Evolutionary conservation across 2,113 vertebrate species (phyloP).

Genomic region (Holacanthus passer): DNA sequence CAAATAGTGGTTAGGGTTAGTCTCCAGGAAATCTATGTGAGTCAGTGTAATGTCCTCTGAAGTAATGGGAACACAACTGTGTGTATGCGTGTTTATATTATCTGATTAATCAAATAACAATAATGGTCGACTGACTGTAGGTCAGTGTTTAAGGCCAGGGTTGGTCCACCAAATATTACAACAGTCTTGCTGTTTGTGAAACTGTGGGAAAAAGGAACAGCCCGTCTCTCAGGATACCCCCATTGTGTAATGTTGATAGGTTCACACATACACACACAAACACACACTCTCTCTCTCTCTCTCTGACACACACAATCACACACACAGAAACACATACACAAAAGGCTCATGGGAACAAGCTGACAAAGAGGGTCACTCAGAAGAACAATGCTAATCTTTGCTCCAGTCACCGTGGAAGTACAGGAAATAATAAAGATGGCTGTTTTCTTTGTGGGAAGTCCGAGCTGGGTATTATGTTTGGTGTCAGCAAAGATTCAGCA

Average conservation of each 20-base stretch:
- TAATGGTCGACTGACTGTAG: slow-evolving; percentile 31
- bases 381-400: slow-evolving; percentile 75
- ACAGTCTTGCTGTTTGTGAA: slow-evolving; percentile 45
- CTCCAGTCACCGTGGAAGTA: slow-evolving; percentile 55
- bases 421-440: slow-evolving; percentile 75
- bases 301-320: slow-evolving; percentile 4
- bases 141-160: slow-evolving; percentile 42
- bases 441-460: slow-evolving; percentile 58
- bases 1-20: too few species aligned
- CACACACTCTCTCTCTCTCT: slow-evolving; percentile 42
- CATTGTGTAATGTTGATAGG: slow-evolving; percentile 72
- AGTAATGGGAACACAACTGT: too few species aligned
- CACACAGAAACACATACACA: slow-evolving; percentile 31
- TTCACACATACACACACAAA: not conserved
- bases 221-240: slow-evolving; percentile 71
- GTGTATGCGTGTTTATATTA: slow-evolving; percentile 13
- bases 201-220: slow-evolving; percentile 78
- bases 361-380: slow-evolving; percentile 64
- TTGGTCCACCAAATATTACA: slow-evolving; percentile 35
- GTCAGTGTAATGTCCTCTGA: too few species aligned
- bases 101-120: slow-evolving; percentile 33
- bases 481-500: slow-evolving; percentile 41
- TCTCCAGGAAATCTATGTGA: too few species aligned
- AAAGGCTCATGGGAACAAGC: slow-evolving; percentile 76
- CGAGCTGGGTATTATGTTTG: slow-evolving; percentile 31